Evolutionary conservation across 2,113 vertebrate species (phyloP).

Genomic region (Fulica atra): DNA sequence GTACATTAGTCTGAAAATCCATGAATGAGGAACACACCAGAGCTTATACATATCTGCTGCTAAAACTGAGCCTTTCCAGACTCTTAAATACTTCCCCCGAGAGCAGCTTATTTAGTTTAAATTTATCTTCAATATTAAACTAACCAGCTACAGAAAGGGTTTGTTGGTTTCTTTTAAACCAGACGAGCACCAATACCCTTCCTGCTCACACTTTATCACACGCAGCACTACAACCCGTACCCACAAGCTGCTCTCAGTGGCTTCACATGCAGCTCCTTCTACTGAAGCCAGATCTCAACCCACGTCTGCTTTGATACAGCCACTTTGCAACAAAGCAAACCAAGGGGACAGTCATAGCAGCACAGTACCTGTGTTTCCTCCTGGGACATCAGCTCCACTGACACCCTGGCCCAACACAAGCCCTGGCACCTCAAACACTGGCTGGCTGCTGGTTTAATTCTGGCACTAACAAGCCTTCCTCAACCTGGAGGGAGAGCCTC

Average conservation of each 20-base stretch:
- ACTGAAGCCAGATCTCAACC: not conserved
- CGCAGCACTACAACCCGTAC: not conserved
- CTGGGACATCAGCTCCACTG: rapidly evolving
- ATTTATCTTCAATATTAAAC: not conserved
- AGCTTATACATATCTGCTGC: not conserved
- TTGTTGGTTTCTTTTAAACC: not conserved
- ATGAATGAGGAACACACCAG: not conserved
- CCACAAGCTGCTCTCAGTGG: not conserved
- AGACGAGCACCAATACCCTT: not conserved
- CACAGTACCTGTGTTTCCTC: not conserved
- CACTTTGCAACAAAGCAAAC: not conserved
- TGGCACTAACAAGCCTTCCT: not conserved
- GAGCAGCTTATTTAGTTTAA: not conserved
- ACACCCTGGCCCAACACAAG: rapidly evolving
- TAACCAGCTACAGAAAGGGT: not conserved
- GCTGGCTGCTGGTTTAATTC: not conserved
- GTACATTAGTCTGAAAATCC: not conserved
- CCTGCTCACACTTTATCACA: not conserved
- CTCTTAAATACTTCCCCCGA: not conserved
- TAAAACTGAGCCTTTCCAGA: not conserved
- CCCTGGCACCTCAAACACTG: not conserved
- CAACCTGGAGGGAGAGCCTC: not conserved
- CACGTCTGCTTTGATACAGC: not conserved
- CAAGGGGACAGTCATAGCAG: not conserved
- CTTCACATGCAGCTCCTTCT: not conserved